phyloP scores from a whole-genome alignment of 2,797 vertebrate genomes.

The Hybognathus amarus region DNA sequence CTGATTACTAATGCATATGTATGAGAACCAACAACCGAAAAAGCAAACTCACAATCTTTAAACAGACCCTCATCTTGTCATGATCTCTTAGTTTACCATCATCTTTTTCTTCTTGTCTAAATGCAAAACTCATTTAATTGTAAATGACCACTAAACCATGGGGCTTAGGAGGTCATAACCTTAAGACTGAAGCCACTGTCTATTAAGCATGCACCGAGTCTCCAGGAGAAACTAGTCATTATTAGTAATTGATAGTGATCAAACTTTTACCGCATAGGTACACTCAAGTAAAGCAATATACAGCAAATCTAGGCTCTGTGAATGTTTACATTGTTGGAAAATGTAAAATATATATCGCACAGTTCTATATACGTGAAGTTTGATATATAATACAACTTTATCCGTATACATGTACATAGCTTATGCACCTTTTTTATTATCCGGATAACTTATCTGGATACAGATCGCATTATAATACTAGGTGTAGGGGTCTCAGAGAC shows the following conservation, averaged over 20 bases:
- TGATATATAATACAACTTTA: not conserved
- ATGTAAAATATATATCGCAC: not conserved
- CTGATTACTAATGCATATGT: conserved; percentile 28
- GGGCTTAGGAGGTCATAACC: conserved; percentile 16
- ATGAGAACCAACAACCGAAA: conserved; percentile 31
- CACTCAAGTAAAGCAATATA: no score
- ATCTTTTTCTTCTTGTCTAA: conserved; percentile 14
- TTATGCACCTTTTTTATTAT: no score
- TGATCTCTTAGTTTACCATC: conserved; percentile 22
- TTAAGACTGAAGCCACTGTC: conserved; percentile 6
- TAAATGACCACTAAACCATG: conserved; percentile 30
- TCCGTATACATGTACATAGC: not conserved
- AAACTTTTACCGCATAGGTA: no score
- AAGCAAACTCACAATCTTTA: conserved; percentile 21
- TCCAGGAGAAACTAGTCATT: not conserved
- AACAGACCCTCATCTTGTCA: conserved; percentile 1
- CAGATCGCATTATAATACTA: no score
- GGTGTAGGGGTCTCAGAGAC: no score
- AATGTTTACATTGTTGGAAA: no score
- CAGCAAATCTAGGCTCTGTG: no score
- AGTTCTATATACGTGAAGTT: not conserved
- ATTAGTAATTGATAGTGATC: not conserved
- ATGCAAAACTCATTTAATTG: conserved; percentile 29
- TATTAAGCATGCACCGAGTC: not conserved
- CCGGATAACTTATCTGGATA: no score